These are phyloP conservation scores for Cartodere bifasciata DNA, from an alignment of 2,888 invertebrate species.

Conservation along the genomic window DNA sequence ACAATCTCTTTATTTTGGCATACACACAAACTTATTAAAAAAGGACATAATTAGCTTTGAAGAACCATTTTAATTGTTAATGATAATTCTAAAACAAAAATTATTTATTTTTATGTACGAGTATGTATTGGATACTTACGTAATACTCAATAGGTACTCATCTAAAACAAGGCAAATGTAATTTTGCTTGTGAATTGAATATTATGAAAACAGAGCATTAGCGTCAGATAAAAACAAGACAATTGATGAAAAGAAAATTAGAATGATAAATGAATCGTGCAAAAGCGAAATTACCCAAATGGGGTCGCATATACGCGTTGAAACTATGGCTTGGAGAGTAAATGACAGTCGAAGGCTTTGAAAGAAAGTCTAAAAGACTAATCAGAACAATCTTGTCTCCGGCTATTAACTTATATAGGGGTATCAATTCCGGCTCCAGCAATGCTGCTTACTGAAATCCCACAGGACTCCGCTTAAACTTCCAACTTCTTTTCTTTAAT, in stretches of 20 bases:
- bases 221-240: background rate
- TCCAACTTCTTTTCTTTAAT: slow-evolving; percentile 28
- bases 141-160: too few relatives aligned
- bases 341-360: slow-evolving; percentile 9
- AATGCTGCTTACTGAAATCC: slow-evolving; percentile 22
- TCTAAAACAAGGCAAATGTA: too few relatives aligned
- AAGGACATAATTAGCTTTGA: too few relatives aligned
- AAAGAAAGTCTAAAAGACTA: slow-evolving; percentile 24
- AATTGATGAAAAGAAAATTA: slow-evolving; percentile 16
- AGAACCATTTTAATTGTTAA: too few relatives aligned
- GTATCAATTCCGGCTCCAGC: slow-evolving; percentile 33
- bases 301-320: slow-evolving; percentile 9
- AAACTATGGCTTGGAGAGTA: slow-evolving; percentile 9
- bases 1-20: too few relatives aligned
- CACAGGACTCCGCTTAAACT: slow-evolving; percentile 25
- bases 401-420: slow-evolving; percentile 38
- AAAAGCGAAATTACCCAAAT: slow-evolving; percentile 1
- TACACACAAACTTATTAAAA: too few relatives aligned
- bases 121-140: too few relatives aligned
- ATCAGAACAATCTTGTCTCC: slow-evolving; percentile 36
- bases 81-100: too few relatives aligned
- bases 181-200: background rate
- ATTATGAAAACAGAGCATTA: background rate
- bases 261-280: slow-evolving; percentile 19
- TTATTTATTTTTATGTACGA: slow-evolving; percentile 1